Base-by-base conservation (phyloP, 2,888 invertebrate species). In the Aphidius colemani region DNA sequence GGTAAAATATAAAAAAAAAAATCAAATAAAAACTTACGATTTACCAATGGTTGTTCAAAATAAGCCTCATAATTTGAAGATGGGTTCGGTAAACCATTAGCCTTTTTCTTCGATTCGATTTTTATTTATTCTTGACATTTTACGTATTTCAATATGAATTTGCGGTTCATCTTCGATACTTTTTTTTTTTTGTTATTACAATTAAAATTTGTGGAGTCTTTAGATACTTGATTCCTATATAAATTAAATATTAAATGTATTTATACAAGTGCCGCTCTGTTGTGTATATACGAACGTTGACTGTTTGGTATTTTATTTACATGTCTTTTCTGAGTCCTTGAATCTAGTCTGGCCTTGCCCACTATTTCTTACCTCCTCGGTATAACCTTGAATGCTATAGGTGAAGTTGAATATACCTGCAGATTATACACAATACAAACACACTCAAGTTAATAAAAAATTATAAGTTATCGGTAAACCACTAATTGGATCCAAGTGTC, bases 101-200 rank as follows among this genome's bases (percentile, higher is more conserved):
- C 53, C 40, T 53, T 65, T 48, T 43, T 53, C 48, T 7, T 55
- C 39, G 18, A 57, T 18, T 13, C 49, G 50, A 18, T 10, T 39
- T 10, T 53, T 57, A 39, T 56, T 64, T 67, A 62, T n/a, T 56
- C 61, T 57, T 41, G 61, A 59, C 61, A 64, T 64, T 65, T 59
- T 59, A 61, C 4, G 30, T 30, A 30, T 30, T 30, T 30, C 5
- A 30, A 30, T 30, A 30, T 30, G 30, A 75, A 75, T 75, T 73
- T 74, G 75, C 75, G 74, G 76, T 78, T 72, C 77, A 74, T 79
- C 78, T 79, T 76, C 75, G 74, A 74, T 75, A 73, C 73, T 74
- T 77, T 73, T 77, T 57, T 74, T 71, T 74, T 73, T 78, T 76
- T 75, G 75, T 76, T 72, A 70, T 49, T 70, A 68, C 66, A 66